phyloP scores from a whole-genome alignment of 2,888 invertebrate species.

The Ichneumoninae sp. region DNA sequence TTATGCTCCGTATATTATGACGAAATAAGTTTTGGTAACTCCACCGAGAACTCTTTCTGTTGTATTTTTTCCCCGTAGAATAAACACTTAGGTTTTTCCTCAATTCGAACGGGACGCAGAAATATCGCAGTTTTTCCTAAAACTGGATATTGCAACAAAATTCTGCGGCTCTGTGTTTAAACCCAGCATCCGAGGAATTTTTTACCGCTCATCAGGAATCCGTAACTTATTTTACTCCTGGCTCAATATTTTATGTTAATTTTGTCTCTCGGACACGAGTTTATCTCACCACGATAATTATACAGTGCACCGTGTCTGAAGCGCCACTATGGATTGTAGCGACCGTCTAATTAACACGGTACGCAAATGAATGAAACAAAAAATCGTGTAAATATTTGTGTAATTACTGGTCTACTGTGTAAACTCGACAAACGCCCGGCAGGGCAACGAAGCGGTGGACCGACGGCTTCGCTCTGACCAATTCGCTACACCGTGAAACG shows the following conservation, averaged over 20 bases:
- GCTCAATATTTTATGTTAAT: not conserved
- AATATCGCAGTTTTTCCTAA: no score
- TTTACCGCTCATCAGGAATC: no score
- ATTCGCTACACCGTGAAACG: conserved; percentile 73
- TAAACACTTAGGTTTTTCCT: no score
- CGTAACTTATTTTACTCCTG: not conserved
- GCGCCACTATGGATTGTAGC: not conserved
- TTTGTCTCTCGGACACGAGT: not conserved
- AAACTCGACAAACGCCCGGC: conserved; percentile 57
- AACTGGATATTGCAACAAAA: no score
- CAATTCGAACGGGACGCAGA: no score
- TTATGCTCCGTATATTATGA: not conserved
- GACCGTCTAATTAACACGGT: conserved; percentile 25
- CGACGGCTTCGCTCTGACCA: conserved; percentile 68
- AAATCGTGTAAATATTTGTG: conserved; percentile 70
- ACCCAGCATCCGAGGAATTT: no score
- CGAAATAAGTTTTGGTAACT: not conserved
- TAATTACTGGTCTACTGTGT: conserved; percentile 72
- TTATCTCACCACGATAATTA: not conserved
- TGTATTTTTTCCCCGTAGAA: no score
- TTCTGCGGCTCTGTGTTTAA: no score
- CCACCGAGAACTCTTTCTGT: no score
- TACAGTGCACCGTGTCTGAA: not conserved
- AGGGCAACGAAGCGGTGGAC: conserved; percentile 21
- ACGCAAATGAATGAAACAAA: conserved; percentile 26